Conservation (phyloP, 2,888 invertebrate genomes). For the Lasiommata megera region DNA sequence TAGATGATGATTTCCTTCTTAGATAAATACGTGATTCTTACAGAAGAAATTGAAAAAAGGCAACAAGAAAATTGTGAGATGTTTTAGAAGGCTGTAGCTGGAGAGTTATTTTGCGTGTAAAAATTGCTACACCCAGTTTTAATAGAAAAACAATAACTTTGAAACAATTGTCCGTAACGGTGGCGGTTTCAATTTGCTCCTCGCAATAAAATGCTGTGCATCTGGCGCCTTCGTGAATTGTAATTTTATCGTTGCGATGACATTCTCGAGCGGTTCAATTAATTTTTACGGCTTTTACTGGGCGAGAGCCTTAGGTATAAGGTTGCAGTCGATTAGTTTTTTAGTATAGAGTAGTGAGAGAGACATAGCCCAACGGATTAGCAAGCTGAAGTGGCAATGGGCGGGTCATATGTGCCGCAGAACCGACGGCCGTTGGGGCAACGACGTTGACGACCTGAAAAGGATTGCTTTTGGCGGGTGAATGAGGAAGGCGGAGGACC, state of each 20-base stretch:
- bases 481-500: too few relatives aligned
- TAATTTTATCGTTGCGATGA: constrained; percentile 68
- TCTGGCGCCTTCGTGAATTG: constrained; percentile 70
- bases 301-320: constrained; percentile 29
- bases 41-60: too few relatives aligned
- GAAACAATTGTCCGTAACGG: constrained; percentile 55
- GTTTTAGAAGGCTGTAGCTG: neutral
- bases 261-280: constrained; percentile 67
- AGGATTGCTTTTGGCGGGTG: too few relatives aligned
- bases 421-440: too few relatives aligned
- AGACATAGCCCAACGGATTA: too few relatives aligned
- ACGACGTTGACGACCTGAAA: too few relatives aligned
- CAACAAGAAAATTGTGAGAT: too few relatives aligned
- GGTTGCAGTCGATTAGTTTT: constrained; percentile 5
- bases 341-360: neutral
- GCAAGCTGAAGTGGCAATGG: too few relatives aligned
- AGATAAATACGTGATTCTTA: too few relatives aligned
- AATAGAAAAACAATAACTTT: constrained; percentile 70
- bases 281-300: constrained; percentile 54
- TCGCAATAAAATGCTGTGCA: constrained; percentile 65
- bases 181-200: constrained; percentile 69
- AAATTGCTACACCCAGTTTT: constrained; percentile 48
- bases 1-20: too few relatives aligned
- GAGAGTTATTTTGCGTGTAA: constrained; percentile 8
- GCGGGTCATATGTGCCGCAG: too few relatives aligned